Evolutionary conservation across 2,113 vertebrate genomes (phyloP).

Genomic region (Lamprotornis superbus): DNA sequence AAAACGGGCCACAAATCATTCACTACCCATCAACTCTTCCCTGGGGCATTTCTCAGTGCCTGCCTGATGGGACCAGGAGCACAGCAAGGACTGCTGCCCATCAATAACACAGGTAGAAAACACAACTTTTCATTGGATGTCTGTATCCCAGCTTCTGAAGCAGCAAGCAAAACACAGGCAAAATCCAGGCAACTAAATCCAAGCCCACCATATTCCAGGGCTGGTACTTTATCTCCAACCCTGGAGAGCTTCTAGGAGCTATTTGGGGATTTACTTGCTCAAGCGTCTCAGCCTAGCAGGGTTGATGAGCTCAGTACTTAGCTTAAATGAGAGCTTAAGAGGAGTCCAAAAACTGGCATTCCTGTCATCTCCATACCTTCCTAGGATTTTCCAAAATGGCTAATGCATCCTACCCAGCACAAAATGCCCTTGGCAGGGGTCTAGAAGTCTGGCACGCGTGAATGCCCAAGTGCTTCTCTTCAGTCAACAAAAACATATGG

Average conservation of each 20-base stretch:
- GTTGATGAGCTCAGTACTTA: neutral
- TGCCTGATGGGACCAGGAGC: neutral
- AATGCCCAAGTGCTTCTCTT: neutral
- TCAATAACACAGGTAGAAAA: neutral
- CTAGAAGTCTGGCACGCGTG: neutral
- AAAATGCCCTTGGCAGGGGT: neutral
- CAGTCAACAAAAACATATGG: neutral
- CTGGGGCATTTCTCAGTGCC: neutral
- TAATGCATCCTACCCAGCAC: neutral
- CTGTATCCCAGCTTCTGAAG: neutral
- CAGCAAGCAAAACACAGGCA: neutral
- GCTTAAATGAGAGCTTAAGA: neutral
- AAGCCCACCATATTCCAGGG: neutral
- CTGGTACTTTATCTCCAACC: neutral
- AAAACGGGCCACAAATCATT: neutral
- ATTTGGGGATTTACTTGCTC: neutral
- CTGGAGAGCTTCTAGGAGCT: neutral
- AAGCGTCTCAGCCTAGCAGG: neutral
- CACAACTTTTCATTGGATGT: fast-evolving
- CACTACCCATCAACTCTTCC: neutral
- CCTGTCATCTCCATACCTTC: neutral
- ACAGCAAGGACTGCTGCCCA: neutral
- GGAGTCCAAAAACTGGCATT: neutral
- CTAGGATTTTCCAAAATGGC: neutral
- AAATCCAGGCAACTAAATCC: neutral